These are phyloP conservation scores for Cyanistes caeruleus DNA, from an alignment of 2,113 vertebrate species.

Conservation along the genomic window DNA sequence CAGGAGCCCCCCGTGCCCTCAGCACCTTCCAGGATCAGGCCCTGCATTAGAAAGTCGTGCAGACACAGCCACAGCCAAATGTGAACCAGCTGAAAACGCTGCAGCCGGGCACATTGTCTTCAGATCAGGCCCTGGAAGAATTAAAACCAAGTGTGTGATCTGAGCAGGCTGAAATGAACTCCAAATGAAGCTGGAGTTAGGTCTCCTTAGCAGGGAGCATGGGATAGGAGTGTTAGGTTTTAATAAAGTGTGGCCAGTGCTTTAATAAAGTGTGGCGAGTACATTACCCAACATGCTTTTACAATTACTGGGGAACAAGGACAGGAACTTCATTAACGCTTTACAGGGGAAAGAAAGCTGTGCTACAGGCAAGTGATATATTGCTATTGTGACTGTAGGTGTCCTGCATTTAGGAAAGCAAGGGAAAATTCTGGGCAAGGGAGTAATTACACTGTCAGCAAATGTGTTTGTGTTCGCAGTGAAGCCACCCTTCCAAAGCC, in stretches of 20 bases:
- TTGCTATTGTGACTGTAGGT: constrained; percentile 60
- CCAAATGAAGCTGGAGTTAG: not conserved
- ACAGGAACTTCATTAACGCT: constrained; percentile 72
- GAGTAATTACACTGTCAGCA: constrained; percentile 59
- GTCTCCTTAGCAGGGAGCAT: constrained; percentile 25
- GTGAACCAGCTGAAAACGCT: not conserved
- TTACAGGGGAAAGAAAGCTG: constrained; percentile 61
- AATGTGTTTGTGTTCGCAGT: not conserved
- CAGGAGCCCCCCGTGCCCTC: not conserved
- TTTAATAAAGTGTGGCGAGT: constrained; percentile 69
- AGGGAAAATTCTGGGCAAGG: constrained; percentile 21
- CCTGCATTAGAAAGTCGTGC: not conserved
- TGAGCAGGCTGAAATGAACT: not conserved
- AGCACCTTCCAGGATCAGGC: not conserved
- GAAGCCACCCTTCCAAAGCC: not conserved
- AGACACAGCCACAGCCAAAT: not conserved
- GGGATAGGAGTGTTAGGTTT: constrained; percentile 20
- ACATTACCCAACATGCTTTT: constrained; percentile 56
- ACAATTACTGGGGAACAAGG: constrained; percentile 60
- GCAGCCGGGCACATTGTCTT: not conserved
- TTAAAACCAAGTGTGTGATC: constrained; percentile 62
- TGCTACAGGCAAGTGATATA: constrained; percentile 49
- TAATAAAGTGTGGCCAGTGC: constrained; percentile 60
- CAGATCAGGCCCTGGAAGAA: constrained; percentile 21
- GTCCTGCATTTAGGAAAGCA: constrained; percentile 53